These are phyloP conservation scores for Caenorhabditis sp. DNA, from an alignment of 2,888 invertebrate genomes.

Conservation along the genomic window DNA sequence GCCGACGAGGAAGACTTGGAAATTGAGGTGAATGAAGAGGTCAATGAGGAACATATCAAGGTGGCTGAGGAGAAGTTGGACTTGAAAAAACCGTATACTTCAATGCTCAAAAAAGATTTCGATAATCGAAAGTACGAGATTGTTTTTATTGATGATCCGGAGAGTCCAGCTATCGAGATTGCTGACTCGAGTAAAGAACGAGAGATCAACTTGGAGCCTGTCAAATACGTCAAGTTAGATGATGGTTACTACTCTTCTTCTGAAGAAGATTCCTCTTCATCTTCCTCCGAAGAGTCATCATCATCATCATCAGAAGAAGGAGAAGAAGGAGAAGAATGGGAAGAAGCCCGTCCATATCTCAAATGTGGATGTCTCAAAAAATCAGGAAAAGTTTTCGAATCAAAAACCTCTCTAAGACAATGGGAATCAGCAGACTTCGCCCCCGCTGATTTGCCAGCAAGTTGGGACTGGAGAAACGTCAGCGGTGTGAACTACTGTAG, in stretches of 20 bases:
- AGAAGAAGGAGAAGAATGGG: conserved; percentile 29
- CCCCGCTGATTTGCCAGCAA: conserved; percentile 65
- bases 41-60: conserved; percentile 1
- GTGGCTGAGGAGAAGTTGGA: background rate
- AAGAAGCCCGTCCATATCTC: conserved; percentile 35
- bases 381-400: conserved; percentile 45
- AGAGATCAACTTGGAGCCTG: conserved; percentile 26
- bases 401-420: conserved; percentile 50
- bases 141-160: conserved; percentile 15
- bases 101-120: conserved; percentile 22
- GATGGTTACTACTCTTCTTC: conserved; percentile 6
- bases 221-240: conserved; percentile 14
- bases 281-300: background rate
- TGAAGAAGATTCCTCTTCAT: background rate
- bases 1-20: conserved; percentile 19
- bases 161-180: conserved; percentile 28
- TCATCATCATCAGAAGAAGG: conserved; percentile 11
- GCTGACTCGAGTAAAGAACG: conserved; percentile 27
- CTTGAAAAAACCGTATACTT: conserved; percentile 5
- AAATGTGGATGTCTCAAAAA: conserved; percentile 46
- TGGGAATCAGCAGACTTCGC: conserved; percentile 63
- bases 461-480: conserved; percentile 73
- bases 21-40: conserved; percentile 18
- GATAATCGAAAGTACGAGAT: conserved; percentile 16
- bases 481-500: conserved; percentile 73